Base-by-base conservation (phyloP, 2,888 invertebrate genomes). In the Drosophila macrothrix region DNA sequence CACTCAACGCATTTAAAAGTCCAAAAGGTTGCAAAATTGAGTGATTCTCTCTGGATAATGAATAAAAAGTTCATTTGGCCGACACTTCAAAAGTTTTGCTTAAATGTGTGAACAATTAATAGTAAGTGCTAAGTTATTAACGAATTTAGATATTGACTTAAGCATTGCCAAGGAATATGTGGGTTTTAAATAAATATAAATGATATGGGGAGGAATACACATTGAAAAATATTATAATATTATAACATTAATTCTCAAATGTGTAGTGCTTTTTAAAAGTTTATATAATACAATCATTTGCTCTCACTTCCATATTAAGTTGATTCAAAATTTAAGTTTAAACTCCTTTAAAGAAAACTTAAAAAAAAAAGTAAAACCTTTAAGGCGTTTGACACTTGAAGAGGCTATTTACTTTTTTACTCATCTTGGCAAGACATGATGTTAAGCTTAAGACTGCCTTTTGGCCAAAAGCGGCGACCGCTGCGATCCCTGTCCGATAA, bases 1-100 rank as follows among this genome's bases (percentile, higher is more conserved):
- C 82, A 71, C 82, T 80, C 82, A 58, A 39, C 50, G 60, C 63
- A 50, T 69, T 63, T 33, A 70, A 70, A 66, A 67, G 73, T 64
- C 61, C 49, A 60, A 49, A 76, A 69, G 66, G 68, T 66, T 80
- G 35, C 46, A 67, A 81, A 77, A 69, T 80, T 81, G 69, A 80
- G 64, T 77, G 81, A 79, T 79, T 69, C 61, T n/a, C 31, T 60
- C n/a, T 19, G 54, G 60, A 60, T 66, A 74, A 74, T 78, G 53
- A 65, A 59, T 55, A 65, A 67, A 14, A 73, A 28, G 54, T 50
- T 60, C 31, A 60, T 43, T 35, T 41, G 50, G 41, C 52, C 37
- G 59, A n/a, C 12, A n/a, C 39, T 19, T 35, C 33, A 10, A 22
- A 9, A 50, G n/a, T 22, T 22, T 69, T 46, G 55, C 35, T 61